phyloP scores from a whole-genome alignment of 2,113 vertebrate species.

The Chionis minor region DNA sequence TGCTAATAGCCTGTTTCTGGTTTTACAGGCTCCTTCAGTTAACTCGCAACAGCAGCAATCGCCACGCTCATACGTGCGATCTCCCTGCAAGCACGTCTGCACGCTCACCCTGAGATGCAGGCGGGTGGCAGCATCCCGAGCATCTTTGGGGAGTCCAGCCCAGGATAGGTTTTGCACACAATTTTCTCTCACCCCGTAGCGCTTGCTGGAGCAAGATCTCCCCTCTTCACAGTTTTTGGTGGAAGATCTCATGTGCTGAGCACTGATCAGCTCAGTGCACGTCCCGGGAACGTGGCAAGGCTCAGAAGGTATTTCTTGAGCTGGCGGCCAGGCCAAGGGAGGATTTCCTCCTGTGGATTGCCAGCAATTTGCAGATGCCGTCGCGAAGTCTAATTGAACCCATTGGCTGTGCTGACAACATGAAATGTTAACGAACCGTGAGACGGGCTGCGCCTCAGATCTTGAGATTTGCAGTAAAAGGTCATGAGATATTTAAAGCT shows the following conservation, averaged over 20 bases:
- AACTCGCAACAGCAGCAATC: slow-evolving; percentile 16
- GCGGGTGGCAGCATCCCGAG: background rate
- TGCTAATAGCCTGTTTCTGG: slow-evolving; percentile 82
- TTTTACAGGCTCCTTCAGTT: slow-evolving; percentile 76
- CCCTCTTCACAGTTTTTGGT: background rate
- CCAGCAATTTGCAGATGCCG: slow-evolving; percentile 59
- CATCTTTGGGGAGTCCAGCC: background rate
- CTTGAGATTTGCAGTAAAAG: slow-evolving; percentile 61
- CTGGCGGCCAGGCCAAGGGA: background rate
- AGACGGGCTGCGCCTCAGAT: slow-evolving; percentile 31
- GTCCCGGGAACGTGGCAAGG: background rate
- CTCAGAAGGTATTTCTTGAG: slow-evolving; percentile 13
- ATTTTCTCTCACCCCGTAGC: accelerated
- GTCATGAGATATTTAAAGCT: slow-evolving; percentile 68
- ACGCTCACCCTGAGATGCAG: background rate
- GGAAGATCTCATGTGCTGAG: background rate
- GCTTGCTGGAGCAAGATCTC: background rate
- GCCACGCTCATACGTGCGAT: background rate
- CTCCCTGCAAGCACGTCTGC: background rate
- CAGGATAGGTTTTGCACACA: background rate
- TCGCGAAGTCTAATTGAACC: slow-evolving; percentile 41
- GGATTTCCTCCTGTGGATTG: slow-evolving; percentile 41
- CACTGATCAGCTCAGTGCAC: background rate
- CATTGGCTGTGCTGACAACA: slow-evolving; percentile 33
- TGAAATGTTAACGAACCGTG: slow-evolving; percentile 61